These are phyloP conservation scores for Podargus strigoides DNA, from an alignment of 2,797 vertebrate genomes.

Conservation along the genomic window DNA sequence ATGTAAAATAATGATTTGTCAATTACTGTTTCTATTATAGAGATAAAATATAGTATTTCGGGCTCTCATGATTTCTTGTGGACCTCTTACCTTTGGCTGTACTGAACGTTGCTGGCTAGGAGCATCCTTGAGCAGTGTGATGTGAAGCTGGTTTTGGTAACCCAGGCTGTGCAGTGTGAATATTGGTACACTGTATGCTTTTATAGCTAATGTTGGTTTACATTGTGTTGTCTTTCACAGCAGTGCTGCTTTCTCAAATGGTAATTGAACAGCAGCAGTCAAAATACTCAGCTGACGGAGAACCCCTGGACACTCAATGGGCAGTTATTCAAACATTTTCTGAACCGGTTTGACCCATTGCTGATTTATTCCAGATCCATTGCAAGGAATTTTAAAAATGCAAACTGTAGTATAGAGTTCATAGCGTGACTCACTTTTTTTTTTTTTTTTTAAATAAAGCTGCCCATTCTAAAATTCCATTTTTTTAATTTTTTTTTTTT, in stretches of 20 bases:
- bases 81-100: neutral
- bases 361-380: constrained; percentile 62
- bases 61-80: neutral
- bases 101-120: neutral
- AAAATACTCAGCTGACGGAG: constrained; percentile 31
- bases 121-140: fast-evolving
- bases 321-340: constrained; percentile 67
- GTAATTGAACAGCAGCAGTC: constrained; percentile 56
- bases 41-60: neutral
- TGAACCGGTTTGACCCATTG: constrained; percentile 61
- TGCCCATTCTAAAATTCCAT: neutral
- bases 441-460: neutral
- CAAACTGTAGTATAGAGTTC: neutral
- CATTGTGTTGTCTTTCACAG: constrained; percentile 54
- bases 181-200: neutral
- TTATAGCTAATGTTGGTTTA: constrained; percentile 33
- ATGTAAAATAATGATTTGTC: constrained; percentile 52
- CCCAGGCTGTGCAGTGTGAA: neutral
- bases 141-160: neutral
- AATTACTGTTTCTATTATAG: constrained; percentile 1
- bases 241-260: constrained; percentile 49
- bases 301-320: constrained; percentile 36
- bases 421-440: neutral
- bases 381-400: constrained; percentile 32
- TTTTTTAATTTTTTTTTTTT: neutral